Conservation (phyloP, 1,140 invertebrate genomes). For the Microplitis mediator region DNA sequence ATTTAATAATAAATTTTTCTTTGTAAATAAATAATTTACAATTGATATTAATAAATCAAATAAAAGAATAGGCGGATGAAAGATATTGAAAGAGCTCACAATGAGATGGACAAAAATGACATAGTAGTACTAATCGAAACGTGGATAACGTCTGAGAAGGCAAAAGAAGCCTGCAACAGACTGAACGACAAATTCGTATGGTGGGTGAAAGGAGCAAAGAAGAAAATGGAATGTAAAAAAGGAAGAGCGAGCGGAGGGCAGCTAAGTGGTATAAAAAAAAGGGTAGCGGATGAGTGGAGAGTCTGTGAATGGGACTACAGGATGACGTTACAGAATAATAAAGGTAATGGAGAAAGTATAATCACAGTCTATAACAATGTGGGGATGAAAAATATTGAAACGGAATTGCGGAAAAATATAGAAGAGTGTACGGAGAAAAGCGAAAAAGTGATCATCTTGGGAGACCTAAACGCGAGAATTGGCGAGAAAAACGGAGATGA, state of each 20-base stretch:
- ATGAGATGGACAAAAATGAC: conserved; percentile 15
- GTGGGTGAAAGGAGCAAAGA: conserved; percentile 10
- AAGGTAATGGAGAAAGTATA: neutral
- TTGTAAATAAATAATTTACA: too few species aligned
- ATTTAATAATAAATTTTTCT: too few species aligned
- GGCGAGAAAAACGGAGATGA: neutral
- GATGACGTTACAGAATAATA: neutral
- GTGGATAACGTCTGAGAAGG: conserved; percentile 25
- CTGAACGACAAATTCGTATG: conserved; percentile 13
- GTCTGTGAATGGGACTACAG: neutral
- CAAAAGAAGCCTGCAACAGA: neutral
- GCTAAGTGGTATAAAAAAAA: conserved; percentile 22
- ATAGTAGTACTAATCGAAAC: conserved; percentile 28
- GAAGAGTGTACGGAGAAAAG: neutral
- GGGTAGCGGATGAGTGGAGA: neutral
- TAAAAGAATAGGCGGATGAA: neutral
- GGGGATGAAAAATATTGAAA: conserved; percentile 3
- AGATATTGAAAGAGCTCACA: conserved; percentile 21
- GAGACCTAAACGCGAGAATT: conserved; percentile 18
- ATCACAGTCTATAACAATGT: conserved; percentile 14
- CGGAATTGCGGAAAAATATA: neutral
- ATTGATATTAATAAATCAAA: too few species aligned
- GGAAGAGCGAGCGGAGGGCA: conserved; percentile 25
- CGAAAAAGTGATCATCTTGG: neutral
- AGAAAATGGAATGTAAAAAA: conserved; percentile 22